Base-by-base conservation (phyloP, 2,113 vertebrate genomes). In the Amphiprion ocellaris region DNA sequence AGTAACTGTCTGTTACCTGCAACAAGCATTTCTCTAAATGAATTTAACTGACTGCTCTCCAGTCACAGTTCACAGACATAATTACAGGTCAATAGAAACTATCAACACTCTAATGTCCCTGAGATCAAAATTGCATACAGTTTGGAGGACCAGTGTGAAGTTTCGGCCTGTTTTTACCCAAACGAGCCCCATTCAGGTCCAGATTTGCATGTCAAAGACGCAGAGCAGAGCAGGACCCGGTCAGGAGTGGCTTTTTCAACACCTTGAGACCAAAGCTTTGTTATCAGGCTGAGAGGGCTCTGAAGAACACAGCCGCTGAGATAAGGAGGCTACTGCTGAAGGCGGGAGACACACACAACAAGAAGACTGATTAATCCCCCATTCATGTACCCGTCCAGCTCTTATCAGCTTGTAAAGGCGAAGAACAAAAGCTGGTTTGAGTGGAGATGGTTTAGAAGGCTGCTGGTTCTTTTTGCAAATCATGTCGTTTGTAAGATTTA, bases 201-300 rank as follows among this genome's bases (percentile, higher is more conserved):
- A 9, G 17, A 91, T 93, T 94, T 88, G 79, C 92, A 92, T 83
- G 86, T 89, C 81, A 94, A 92, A 91, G 83, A 77, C 17, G 59
- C 16, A 0, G 19, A n/a, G 28, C 24, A 16, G 44, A 47, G 44
- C 44, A 47, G 46, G 16, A 17, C 47, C 41, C 65, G 55, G 67
- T 47, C 72, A 70, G 64, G 58, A 82, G 84, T 60, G 82, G 54
- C 70, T 28, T 77, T 90, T 90, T 90, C 74, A 77, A 86, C 93
- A 89, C 91, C 85, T 92, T n/a, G 21, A 65, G 82, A 65, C 77
- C 69, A 77, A 82, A 82, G 78, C 69, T 37, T 62, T 24, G 67
- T 79, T 92, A 86, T 92, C 90, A 87, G 82, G 44, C 64, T 5
- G 77, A n/a, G 75, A 64, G 72, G 70, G 72, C 63, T 80, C 78